Base-by-base conservation (phyloP, 2,888 invertebrate species). In the Temnothorax unifasciatus region DNA sequence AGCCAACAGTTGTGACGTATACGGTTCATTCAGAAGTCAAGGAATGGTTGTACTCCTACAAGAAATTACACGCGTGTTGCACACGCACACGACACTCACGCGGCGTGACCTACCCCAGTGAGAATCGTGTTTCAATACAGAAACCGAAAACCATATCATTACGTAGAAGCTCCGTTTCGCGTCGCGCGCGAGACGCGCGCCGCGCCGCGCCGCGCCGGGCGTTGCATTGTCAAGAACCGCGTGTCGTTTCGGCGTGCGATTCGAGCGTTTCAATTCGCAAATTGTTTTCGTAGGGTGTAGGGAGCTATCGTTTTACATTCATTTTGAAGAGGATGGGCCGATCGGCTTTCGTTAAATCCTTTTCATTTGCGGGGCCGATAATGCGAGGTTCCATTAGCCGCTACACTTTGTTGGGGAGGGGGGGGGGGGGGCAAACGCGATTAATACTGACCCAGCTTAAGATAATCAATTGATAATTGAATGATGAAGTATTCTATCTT, bases 91-190 rank as follows among this genome's bases (percentile, higher is more conserved):
- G 69, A 83, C 44, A 81, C 47, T 76, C 83, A 54, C 76, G 57
- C 85, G 71, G 77, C 84, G 71, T 90, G 94, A 93, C 93, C 94
- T 94, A 94, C 93, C 94, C 94, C 91, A 93, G 89, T 90, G 91
- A 93, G 94, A 94, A 94, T 94, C 94, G 92, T 93, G 93, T 94
- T 94, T 94, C 94, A 94, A 94, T 93, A 92, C 93, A 92, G 94
- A 94, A 94, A 94, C 93, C 94, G 93, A 93, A 94, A 94, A 94
- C 94, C 94, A 92, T 94, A 93, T 94, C 93, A 94, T 94, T 94
- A 93, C 92, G 90, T 86, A 87, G 91, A 92, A 91, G 92, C 92
- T 92, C 89, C 90, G 90, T 90, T 91, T 90, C 89, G 90, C 89
- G 90, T 92, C 86, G 85, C 71, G 74, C 83, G 75, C 85, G 84